Conservation (phyloP, 2,113 vertebrate genomes). For the Megaleporinus macrocephalus region DNA sequence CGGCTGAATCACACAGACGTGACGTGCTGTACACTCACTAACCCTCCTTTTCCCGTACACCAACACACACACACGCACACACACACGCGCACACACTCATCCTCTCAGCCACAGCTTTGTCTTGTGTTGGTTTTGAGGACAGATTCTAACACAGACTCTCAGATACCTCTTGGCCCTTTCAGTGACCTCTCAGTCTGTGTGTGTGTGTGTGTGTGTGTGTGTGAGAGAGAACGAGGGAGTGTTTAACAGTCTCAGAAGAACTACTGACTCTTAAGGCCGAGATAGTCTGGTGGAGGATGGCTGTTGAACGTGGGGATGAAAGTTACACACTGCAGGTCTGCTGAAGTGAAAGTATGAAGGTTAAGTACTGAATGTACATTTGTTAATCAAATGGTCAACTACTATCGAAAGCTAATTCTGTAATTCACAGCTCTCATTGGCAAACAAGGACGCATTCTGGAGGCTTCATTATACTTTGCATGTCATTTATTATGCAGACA, state of each 20-base stretch:
- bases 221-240: neutral
- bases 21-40: slow-evolving; percentile 39
- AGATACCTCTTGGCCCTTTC: slow-evolving; percentile 16
- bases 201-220: neutral
- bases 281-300: neutral
- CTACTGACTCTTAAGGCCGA: neutral
- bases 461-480: neutral
- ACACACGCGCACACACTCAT: slow-evolving; percentile 29
- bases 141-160: neutral
- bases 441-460: neutral
- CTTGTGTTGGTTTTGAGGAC: slow-evolving; percentile 1
- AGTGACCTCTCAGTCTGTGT: neutral
- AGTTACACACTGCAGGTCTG: neutral
- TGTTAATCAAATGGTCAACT: neutral
- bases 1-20: slow-evolving; percentile 35
- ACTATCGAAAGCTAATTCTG: neutral
- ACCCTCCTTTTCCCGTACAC: slow-evolving; percentile 32
- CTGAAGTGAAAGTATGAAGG: neutral
- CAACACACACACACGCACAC: slow-evolving; percentile 8
- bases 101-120: neutral
- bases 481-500: neutral
- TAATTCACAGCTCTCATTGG: neutral
- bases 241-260: neutral
- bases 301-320: neutral
- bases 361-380: neutral